phyloP scores from a whole-genome alignment of 2,113 vertebrate genomes.

The Gymnogyps californianus region DNA sequence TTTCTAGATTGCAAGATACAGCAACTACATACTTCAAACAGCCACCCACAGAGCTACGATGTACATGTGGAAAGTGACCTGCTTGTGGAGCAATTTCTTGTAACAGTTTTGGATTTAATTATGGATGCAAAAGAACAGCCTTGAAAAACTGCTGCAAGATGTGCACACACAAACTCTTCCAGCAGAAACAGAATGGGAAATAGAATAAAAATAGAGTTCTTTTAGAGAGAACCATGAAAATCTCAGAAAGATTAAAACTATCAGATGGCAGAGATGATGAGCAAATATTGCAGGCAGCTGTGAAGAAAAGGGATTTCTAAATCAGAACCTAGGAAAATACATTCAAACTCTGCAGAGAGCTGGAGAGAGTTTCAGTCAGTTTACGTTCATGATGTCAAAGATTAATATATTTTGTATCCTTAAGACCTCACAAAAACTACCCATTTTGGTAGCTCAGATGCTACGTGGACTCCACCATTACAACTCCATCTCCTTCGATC shows the following conservation, averaged over 20 bases:
- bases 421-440: background rate
- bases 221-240: background rate
- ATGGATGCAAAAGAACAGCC: background rate
- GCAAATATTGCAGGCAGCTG: background rate
- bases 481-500: background rate
- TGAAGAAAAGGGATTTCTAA: background rate
- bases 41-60: background rate
- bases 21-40: background rate
- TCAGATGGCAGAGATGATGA: background rate
- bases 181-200: background rate
- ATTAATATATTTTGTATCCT: background rate
- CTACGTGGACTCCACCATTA: background rate
- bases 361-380: background rate
- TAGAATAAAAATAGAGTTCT: background rate
- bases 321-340: background rate
- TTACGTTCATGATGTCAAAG: background rate
- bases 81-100: background rate
- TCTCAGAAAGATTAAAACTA: background rate
- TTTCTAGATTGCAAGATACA: background rate
- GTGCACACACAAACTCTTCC: background rate
- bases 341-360: background rate
- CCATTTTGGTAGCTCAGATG: background rate
- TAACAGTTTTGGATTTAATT: conserved; percentile 4
- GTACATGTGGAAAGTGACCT: background rate
- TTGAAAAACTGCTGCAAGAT: background rate